Base-by-base conservation (phyloP, 1,140 invertebrate species). In the Matsumurasca onukii region DNA sequence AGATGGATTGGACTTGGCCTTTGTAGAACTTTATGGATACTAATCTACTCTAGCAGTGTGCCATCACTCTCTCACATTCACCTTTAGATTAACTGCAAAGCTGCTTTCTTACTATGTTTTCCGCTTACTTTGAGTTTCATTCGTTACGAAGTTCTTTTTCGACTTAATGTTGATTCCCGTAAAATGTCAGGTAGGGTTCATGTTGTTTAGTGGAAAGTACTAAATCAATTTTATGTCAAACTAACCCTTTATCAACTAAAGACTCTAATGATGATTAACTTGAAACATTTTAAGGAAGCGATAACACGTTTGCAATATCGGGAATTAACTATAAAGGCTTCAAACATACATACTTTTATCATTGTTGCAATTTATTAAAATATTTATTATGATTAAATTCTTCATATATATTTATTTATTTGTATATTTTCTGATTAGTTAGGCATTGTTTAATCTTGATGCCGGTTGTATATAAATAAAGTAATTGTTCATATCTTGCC, bases 1-100 rank as follows among this genome's bases (percentile, higher is more conserved):
- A 81, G 97, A 99, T 86, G 97, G 99, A 82, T 87, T 99, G 87
- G 97, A 99, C 84, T 91, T 90, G 78, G 97, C 97, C 75, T 98
- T 99, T 86, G 90, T 94, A 79, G 97, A 99, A 83, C 89, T 99
- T 81, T 97, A 97, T 83, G 89, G 88, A 78, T 89, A 89, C 77
- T 92, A 89, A 84, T 77, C 69, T 69, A 34, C 55, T 59, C 15
- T 51, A 59, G 55, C 55, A n/a, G 55, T 59, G 55, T 59, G 55
- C 55, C 55, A 59, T 59, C 55, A 59, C 55, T 59, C 34, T 59
- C 34, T 59, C 24, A 59, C 55, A 59, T 59, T 59, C 55, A 59
- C 55, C 55, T 59, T 59, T 59, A 59, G 55, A 59, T 59, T 59
- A 59, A 59, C 55, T 27, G 55, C 12, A 3, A 51, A 51, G 24